Base-by-base conservation (phyloP, 1,140 invertebrate species). In the Euura lappo region DNA sequence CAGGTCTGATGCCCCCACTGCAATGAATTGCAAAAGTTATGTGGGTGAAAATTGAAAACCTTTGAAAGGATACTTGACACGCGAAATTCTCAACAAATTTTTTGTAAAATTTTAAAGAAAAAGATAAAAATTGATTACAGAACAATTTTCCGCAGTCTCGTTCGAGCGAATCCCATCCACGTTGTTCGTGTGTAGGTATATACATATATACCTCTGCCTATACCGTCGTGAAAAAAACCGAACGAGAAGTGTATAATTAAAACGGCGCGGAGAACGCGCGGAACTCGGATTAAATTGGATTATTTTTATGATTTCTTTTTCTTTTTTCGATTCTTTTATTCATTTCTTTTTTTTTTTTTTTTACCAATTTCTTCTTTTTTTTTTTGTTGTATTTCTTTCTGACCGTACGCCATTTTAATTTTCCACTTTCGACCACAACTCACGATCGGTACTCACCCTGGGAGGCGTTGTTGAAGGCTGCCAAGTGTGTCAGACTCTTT, bases 271-370 rank as follows among this genome's bases (percentile, higher is more conserved):
- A 60, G 51, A 60, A 60, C 51, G 51, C 4, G 8, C 51, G 51
- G 8, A 60, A n/a, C 2, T n/a, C 51, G 51, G 51, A 3, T 60
- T 60, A 60, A 60, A 60, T 60, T 60, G 51, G 51, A 60, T 60
- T 60, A 60, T n/a, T 60, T 60, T 60, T 60, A 60, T n/a, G 51
- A 60, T 60, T 60, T 10, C 51, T 60, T n/a, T n/a, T n/a, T n/a
- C n/a, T n/a, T n/a, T n/a, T n/a, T n/a, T n/a, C n/a, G 51, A 2
- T 60, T 60, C 51, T 8, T 60, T 60, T 60, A 60, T 60, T 60
- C 51, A 60, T 60, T 60, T 60, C 8, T n/a, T 60, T 60, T 10
- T 60, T 60, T 60, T 6, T 51, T 51, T 51, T 51, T 51, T 51
- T 51, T 51, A 6, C 11, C 11, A 51, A 51, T 6, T 51, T 51